A percentile compares a stretch with the other conserved stretches of the same genome.
Evolutionary conservation across 53 echinoderm and acorn worm species (phyloP).

Genomic region (Echinometra lucunter): DNA sequence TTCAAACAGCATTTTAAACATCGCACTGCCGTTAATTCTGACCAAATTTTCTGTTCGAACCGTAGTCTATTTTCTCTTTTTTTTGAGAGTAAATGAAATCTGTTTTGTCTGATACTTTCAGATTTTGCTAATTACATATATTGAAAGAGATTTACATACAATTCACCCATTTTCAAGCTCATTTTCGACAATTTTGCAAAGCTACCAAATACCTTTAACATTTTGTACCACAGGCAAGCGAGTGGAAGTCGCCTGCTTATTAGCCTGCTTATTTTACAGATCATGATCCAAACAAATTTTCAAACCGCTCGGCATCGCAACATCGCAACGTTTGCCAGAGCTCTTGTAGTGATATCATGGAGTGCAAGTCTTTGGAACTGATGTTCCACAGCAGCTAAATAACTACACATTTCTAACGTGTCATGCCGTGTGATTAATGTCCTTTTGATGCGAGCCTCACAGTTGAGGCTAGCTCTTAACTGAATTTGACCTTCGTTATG

Average conservation of each 20-base stretch:
- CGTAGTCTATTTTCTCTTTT: no score
- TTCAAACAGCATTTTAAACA: no score
- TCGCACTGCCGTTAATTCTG: no score
- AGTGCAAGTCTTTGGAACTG: background rate
- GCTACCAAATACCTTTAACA: no score
- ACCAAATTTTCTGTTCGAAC: no score
- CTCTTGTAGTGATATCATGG: background rate
- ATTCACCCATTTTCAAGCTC: no score
- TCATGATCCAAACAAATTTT: slow-evolving; percentile 49
- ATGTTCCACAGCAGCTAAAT: slow-evolving; percentile 12
- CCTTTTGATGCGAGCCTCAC: background rate
- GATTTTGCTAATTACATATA: no score
- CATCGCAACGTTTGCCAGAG: background rate
- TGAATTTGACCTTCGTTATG: slow-evolving; percentile 15
- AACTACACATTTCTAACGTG: slow-evolving; percentile 6
- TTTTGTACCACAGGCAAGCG: slow-evolving; percentile 31
- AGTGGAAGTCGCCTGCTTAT: slow-evolving; percentile 59
- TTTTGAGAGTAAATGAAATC: no score
- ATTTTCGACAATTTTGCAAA: no score
- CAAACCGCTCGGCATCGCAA: background rate
- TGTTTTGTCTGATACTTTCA: no score
- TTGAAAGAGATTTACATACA: no score
- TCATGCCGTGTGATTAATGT: slow-evolving; percentile 37
- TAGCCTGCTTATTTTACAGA: slow-evolving; percentile 58
- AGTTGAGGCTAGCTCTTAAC: slow-evolving; percentile 11